Evolutionary conservation across 2,797 vertebrate genomes (phyloP).

Genomic region (Kryptopterus vitreolus): DNA sequence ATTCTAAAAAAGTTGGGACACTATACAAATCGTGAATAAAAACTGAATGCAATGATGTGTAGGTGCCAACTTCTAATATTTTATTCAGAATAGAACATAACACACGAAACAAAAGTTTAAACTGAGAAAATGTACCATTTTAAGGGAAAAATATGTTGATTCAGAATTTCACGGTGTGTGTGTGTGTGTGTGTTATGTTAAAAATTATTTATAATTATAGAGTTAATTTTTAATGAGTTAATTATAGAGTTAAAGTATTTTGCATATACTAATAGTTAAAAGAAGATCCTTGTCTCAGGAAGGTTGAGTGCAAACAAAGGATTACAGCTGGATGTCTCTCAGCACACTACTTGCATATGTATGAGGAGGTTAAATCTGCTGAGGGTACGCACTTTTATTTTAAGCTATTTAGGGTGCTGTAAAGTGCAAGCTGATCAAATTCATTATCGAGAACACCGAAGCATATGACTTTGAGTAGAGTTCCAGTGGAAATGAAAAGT

Average conservation of each 20-base stretch:
- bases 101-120: too few species aligned
- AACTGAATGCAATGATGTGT: too few species aligned
- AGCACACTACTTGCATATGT: neutral
- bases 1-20: too few species aligned
- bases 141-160: too few species aligned
- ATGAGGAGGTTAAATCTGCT: conserved; percentile 13
- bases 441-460: neutral
- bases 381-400: neutral
- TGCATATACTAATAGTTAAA: neutral
- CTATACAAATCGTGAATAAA: too few species aligned
- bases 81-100: too few species aligned
- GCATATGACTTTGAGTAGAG: conserved; percentile 1
- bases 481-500: neutral
- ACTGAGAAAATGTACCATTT: too few species aligned
- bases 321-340: conserved; percentile 11
- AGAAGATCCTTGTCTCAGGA: neutral
- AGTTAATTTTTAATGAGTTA: too few species aligned
- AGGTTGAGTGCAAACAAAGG: neutral
- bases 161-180: too few species aligned
- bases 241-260: neutral
- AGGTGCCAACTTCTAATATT: too few species aligned
- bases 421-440: conserved; percentile 3
- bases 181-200: too few species aligned
- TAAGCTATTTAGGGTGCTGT: neutral
- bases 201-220: too few species aligned